Evolutionary conservation across 2,113 vertebrate species (phyloP).

Genomic region (Cyphotilapia sp.): DNA sequence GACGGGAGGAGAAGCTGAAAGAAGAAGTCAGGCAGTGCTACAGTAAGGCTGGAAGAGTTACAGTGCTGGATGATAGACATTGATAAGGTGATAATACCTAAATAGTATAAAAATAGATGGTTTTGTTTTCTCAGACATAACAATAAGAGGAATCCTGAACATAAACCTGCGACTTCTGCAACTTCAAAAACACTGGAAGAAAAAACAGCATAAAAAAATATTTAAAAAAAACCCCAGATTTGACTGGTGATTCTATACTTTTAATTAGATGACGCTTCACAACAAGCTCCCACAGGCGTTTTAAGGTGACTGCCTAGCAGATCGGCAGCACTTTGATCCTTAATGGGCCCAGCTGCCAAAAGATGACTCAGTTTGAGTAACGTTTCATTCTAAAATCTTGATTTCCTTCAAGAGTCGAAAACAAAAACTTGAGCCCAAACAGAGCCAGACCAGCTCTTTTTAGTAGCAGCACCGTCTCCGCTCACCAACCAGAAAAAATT

Average conservation of each 20-base stretch:
- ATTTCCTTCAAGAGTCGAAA: not conserved
- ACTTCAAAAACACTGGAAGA: not conserved
- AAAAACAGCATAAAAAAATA: not conserved
- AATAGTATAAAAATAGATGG: not conserved
- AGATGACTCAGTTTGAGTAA: not conserved
- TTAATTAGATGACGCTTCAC: not conserved
- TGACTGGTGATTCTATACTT: not conserved
- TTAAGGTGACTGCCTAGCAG: not conserved
- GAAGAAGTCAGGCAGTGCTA: not conserved
- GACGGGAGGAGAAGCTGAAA: not conserved
- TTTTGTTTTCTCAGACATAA: not conserved
- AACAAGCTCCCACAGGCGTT: not conserved
- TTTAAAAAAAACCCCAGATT: fast-evolving
- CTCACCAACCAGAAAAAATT: not conserved
- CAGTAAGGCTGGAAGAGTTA: not conserved
- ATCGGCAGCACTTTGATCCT: not conserved
- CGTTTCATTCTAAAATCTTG: not conserved
- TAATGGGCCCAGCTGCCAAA: not conserved
- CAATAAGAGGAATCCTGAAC: not conserved
- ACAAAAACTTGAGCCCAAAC: not conserved
- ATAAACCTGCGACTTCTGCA: not conserved
- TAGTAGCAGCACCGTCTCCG: not conserved
- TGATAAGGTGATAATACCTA: not conserved
- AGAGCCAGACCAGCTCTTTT: not conserved
- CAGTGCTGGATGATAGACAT: not conserved